Evolutionary conservation across 92 coral and sea anemone species (phyloP), one percentile per base, ranked within the genome.

Genomic region (Porites lobata): DNA sequence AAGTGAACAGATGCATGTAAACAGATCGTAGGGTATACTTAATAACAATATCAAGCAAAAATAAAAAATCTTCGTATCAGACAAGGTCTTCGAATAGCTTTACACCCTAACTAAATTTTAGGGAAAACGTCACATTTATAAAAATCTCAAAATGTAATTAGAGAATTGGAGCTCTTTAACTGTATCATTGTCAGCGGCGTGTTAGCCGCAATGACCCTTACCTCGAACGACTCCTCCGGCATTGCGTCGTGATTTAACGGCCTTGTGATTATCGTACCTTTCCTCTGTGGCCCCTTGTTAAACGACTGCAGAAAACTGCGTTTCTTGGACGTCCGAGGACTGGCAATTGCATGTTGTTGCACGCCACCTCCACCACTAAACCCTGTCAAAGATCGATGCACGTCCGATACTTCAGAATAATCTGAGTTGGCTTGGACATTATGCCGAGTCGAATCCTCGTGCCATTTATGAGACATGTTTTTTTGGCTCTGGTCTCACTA

Each of bases 311-410:
- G 64, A 66, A 85, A 77, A 53, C 69, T 77, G 20, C 76, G 65
- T 56, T 66, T 76, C 52, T 85, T 85, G 29, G 76, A 32, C 4
- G 89, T 61, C 20, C 82, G 89, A 29, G 82, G 89, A 4, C 82
- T 85, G 38, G 77, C 89, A 1, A 67, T 61, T 14, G 51, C 83
- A 15, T 75, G 82, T 75, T 65, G 76, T 20, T 77, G 89, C 67
- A 61, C 5, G 12, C 18, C 17, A 19, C 72, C 87, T 9, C 79
- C 64, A 12, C 18, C 64, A 84, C 64, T 65, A 54, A 65, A 64
- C 26, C 87, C 87, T 73, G 87, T 21, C 51, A 65, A 73, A 84
- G 74, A 84, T 84, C 72, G 74, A 64, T 84, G 87, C 81, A 65
- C 73, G 65, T 84, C 71, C 43, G 52, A 14, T 11, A 74, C 51